Percentiles rank a stretch among this genome's conserved stretches.
Evolutionary conservation across 2,888 invertebrate species (phyloP).

Genomic region (Pammene fasciana): DNA sequence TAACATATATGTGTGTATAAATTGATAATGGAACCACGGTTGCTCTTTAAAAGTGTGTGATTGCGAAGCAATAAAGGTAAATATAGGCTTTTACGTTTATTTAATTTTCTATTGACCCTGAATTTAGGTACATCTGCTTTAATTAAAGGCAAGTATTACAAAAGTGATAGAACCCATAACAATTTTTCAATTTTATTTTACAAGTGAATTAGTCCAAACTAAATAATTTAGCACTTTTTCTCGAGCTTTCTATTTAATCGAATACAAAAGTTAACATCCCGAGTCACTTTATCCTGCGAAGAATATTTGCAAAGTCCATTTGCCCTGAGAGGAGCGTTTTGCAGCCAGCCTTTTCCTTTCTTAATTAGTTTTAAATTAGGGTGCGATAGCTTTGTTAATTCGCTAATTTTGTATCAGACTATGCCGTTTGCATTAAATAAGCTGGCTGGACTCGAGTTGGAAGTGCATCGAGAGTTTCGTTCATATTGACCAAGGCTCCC

Average conservation of each 20-base stretch:
- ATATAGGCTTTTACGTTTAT: too few relatives aligned
- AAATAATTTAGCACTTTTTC: constrained; percentile 60
- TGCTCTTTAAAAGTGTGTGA: too few relatives aligned
- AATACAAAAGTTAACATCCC: constrained; percentile 78
- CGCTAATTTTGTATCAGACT: constrained; percentile 65
- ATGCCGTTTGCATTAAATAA: constrained; percentile 42
- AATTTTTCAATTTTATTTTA: not conserved
- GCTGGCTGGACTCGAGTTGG: not conserved
- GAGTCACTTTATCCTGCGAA: constrained; percentile 70
- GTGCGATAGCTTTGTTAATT: constrained; percentile 77
- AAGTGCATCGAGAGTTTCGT: not conserved
- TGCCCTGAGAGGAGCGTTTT: constrained; percentile 74
- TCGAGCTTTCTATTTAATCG: constrained; percentile 79
- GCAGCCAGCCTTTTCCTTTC: constrained; percentile 75
- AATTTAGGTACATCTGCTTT: too few relatives aligned
- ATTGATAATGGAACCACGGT: too few relatives aligned
- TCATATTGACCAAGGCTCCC: not conserved
- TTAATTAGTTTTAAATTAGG: constrained; percentile 81
- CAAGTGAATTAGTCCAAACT: constrained; percentile 15
- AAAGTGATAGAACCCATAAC: too few relatives aligned
- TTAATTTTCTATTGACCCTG: too few relatives aligned
- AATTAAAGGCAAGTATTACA: too few relatives aligned
- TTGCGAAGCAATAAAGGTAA: too few relatives aligned
- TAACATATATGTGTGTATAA: too few relatives aligned
- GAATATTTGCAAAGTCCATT: constrained; percentile 79